Evolutionary conservation across 1,140 invertebrate species (phyloP), one percentile per base, ranked within the genome.

Genomic region (Dendroctonus valens): DNA sequence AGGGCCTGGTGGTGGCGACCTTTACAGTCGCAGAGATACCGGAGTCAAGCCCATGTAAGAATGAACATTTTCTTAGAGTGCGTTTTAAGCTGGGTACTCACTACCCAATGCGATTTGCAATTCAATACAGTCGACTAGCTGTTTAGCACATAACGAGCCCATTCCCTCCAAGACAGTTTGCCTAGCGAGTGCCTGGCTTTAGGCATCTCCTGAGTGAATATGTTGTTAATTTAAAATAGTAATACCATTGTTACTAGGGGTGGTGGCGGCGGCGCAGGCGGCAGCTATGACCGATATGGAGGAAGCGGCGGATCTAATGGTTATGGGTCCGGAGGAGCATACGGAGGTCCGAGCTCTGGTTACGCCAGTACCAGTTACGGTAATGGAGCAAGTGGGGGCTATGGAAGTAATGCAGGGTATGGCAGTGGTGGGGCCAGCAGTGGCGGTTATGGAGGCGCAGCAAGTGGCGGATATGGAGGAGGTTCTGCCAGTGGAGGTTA

Each of bases 41-140:
- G 69, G 69, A 42, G 68, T 74, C 42, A 78, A 77, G 69, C 66
- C 70, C 68, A 69, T 71, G 76, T 78, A 74, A 77, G 68, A 62
- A 51, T 44, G 3, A 49, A 37, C 5, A 40, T 51, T 51, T 67
- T 51, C 48, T 26, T 26, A 26, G 26, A 26, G 26, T 26, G 26
- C 26, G 26, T 26, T 26, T 26, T 26, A 26, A 26, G 26, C 26
- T 26, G 26, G 3, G 26, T 26, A 26, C 26, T 26, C 26, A 26
- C 26, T n/a, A 26, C 26, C 26, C 26, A 26, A 26, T 26, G 1
- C 26, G 3, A 26, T 3, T 26, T 26, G 26, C 26, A 26, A 3
- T n/a, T n/a, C n/a, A 26, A 26, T 3, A 26, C 26, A 26, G 26
- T 26, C 3, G 26, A 26, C 26, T 26, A 26, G 26, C 26, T 26